These are phyloP conservation scores for Phragmatobia fuliginosa DNA, from an alignment of 2,888 invertebrate species.

Conservation along the genomic window DNA sequence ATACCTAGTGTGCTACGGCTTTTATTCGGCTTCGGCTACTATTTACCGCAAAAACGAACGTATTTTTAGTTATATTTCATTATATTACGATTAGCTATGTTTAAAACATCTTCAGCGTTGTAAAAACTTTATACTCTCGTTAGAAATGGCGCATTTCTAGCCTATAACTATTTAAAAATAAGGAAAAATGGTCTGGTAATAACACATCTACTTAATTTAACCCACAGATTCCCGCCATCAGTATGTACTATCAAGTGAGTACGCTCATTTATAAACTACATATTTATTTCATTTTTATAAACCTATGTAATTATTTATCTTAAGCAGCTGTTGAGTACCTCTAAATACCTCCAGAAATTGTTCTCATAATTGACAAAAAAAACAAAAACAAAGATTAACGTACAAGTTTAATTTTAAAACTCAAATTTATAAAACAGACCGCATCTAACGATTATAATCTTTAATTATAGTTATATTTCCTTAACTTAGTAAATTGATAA, in stretches of 20 bases:
- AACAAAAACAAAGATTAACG: not conserved
- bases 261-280: not conserved
- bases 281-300: too few relatives aligned
- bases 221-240: not conserved
- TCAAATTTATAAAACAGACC: not conserved
- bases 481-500: not conserved
- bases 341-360: not conserved
- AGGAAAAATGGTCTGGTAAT: too few relatives aligned
- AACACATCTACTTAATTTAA: not conserved
- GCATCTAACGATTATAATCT: not conserved
- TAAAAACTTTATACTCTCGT: too few relatives aligned
- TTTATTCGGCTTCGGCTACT: too few relatives aligned
- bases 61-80: too few relatives aligned
- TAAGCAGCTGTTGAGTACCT: not conserved
- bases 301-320: not conserved
- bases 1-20: too few relatives aligned
- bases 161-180: too few relatives aligned
- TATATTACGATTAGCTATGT: too few relatives aligned
- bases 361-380: not conserved
- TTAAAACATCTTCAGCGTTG: too few relatives aligned
- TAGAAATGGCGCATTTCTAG: too few relatives aligned
- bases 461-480: conserved; percentile 2
- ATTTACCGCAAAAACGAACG: too few relatives aligned
- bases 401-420: not conserved
- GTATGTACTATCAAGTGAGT: not conserved